Base-by-base conservation (phyloP, 2,888 invertebrate genomes). In the Neoascia interrupta region DNA sequence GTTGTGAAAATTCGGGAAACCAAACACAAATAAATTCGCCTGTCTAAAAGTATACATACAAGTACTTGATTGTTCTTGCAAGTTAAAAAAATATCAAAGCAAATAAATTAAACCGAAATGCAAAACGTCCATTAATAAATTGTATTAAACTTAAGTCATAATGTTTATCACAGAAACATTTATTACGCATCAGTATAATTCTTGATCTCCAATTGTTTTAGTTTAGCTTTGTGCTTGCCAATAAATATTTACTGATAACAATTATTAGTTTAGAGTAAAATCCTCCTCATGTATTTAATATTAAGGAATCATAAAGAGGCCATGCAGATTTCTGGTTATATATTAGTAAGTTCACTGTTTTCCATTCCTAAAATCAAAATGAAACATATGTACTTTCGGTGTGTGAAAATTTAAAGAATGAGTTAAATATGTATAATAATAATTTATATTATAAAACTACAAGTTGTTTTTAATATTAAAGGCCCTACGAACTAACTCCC, bases 11-110 rank as follows among this genome's bases (percentile, higher is more conserved):
- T 51, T 70, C 73, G 5, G 68, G 61, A 23, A 82, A 82, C 36
- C 82, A 81, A 73, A 81, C 66, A 10, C 61, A 81, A 43, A 76
- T 82, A 13, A 81, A 82, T 76, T 81, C 76, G 36, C 79, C 81
- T 45, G 69, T 79, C 54, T 83, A 60, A 81, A 19, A 26, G 21
- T 3, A 19, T 37, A 23, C 31, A 18, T 23, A 34, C 0, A 31
- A 41, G n/a, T 10, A 36, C 13, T 36, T 11, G 3, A 8, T 13
- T 6, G 13, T 36, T 3, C n/a, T n/a, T 36, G 16, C 11, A 8
- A 21, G 5, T 21, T 10, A 36, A 3, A 26, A 23, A 45, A 36
- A 34, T 21, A 23, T 31, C 8, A 68, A 34, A 45, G 5, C 21
- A 51, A 61, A 43, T 61, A 28, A 23, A 45, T 13, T 1, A 28